These are phyloP conservation scores for Eulacestoma nigropectus DNA, from an alignment of 2,113 vertebrate species.

Conservation along the genomic window DNA sequence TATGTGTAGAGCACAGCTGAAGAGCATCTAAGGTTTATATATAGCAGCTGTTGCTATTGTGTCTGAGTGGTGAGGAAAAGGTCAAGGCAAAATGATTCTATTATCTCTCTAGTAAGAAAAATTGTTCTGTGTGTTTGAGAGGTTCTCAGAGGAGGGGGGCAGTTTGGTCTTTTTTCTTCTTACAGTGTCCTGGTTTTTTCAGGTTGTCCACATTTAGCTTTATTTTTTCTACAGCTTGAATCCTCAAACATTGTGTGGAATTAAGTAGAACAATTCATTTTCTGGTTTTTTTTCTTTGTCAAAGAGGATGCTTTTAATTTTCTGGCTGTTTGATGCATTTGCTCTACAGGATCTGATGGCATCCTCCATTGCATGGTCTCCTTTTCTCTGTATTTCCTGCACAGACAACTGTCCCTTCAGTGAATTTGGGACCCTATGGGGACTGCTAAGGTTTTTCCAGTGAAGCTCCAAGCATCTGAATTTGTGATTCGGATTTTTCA, in stretches of 20 bases:
- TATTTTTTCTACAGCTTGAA: neutral
- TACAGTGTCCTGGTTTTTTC: neutral
- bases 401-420: neutral
- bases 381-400: neutral
- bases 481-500: neutral
- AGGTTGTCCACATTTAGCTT: neutral
- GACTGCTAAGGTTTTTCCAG: neutral
- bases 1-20: neutral
- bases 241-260: neutral
- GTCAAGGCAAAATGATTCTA: neutral
- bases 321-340: neutral
- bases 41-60: neutral
- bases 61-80: neutral
- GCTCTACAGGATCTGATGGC: neutral
- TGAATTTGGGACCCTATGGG: neutral
- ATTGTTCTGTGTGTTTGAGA: neutral
- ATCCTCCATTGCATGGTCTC: neutral
- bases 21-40: neutral
- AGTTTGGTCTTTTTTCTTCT: neutral
- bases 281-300: neutral
- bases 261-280: neutral
- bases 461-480: neutral
- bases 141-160: accelerated
- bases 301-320: neutral
- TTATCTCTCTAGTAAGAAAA: neutral